A percentile compares a stretch with the other conserved stretches of the same genome.
Evolutionary conservation across 2,797 vertebrate species (phyloP).

Genomic region (Chiloscyllium punctatum): DNA sequence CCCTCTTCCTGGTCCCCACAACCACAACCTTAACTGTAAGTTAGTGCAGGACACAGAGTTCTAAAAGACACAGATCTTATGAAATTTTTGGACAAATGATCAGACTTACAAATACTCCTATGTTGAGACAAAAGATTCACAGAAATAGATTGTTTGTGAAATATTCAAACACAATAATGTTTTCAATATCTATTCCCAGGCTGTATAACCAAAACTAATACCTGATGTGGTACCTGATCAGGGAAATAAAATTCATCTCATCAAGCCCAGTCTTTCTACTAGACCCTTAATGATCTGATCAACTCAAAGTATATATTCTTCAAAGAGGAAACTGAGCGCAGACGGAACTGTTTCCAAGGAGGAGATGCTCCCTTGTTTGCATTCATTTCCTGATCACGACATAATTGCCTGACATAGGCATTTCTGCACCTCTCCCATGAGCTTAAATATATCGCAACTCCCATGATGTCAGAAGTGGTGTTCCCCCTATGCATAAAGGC

Average conservation of each 20-base stretch:
- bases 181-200: not conserved
- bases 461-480: not conserved
- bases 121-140: not conserved
- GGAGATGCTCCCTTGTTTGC: not conserved
- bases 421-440: not conserved
- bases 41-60: not conserved
- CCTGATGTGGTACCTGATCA: not conserved
- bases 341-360: not conserved
- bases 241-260: not conserved
- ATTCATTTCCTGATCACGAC: not conserved
- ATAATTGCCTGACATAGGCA: not conserved
- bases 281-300: not conserved
- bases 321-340: too few relatives aligned
- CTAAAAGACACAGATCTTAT: not conserved
- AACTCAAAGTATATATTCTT: not conserved
- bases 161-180: not conserved
- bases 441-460: not conserved
- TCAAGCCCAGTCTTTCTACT: not conserved
- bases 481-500: not conserved
- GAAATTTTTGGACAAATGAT: slow-evolving; percentile 18
- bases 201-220: not conserved
- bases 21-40: not conserved
- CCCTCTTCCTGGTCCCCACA: too few relatives aligned
- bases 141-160: not conserved
- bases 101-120: not conserved